Conservation (phyloP, 2,797 vertebrate species). For the Sebastes goodei region DNA sequence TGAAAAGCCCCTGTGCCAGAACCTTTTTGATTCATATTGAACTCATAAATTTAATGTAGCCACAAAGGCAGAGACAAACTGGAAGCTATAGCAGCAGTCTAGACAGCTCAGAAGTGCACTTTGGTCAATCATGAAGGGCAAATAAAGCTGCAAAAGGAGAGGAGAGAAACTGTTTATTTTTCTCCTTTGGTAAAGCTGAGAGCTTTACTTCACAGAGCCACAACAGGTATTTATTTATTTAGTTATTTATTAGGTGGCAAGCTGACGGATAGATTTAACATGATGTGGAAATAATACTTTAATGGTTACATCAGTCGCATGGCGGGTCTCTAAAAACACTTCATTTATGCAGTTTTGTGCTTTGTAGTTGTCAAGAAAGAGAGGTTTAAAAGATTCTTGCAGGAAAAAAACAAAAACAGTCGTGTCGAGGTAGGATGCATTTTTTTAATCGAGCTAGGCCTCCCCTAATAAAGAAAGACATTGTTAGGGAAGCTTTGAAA, state of each 20-base stretch:
- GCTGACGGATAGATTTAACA: constrained; percentile 49
- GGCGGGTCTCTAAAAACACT: constrained; percentile 44
- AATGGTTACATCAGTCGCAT: constrained; percentile 40
- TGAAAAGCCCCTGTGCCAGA: background rate
- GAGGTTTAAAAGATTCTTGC: constrained; percentile 38
- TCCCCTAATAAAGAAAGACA: constrained; percentile 15
- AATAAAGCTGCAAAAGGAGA: constrained; percentile 1
- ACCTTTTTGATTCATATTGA: background rate
- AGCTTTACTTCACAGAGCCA: constrained; percentile 22
- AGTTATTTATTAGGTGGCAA: constrained; percentile 29
- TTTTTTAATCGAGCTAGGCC: constrained; percentile 45
- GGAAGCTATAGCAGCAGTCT: constrained; percentile 7
- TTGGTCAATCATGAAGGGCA: constrained; percentile 26
- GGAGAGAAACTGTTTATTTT: background rate
- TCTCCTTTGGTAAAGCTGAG: constrained; percentile 1
- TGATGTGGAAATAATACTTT: constrained; percentile 53
- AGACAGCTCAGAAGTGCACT: constrained; percentile 7
- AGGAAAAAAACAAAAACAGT: constrained; percentile 19
- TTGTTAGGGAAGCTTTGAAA: constrained; percentile 48
- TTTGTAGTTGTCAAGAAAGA: constrained; percentile 53
- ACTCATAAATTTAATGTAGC: background rate
- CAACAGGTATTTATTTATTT: constrained; percentile 61
- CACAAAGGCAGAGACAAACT: constrained; percentile 8
- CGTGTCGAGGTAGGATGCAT: background rate
- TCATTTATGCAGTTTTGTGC: constrained; percentile 50